phyloP scores from a whole-genome alignment of 2,113 vertebrate species.

The Hiodon alosoides region DNA sequence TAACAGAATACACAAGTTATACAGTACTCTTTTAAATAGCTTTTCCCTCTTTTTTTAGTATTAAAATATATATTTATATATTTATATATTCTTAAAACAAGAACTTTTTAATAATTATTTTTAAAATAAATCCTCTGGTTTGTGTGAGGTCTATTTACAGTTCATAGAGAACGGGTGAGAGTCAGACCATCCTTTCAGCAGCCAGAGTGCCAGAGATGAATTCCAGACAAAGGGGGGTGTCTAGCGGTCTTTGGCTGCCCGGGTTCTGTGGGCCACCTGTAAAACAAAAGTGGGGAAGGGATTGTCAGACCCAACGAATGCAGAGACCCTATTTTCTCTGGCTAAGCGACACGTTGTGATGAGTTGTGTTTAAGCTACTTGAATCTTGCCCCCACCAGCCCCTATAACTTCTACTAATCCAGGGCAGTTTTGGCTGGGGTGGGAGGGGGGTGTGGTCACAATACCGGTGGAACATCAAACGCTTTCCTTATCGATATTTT shows the following conservation, averaged over 20 bases:
- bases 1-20: constrained; percentile 71
- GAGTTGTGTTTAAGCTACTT: constrained; percentile 8
- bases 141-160: constrained; percentile 61
- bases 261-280: constrained; percentile 60
- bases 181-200: constrained; percentile 36
- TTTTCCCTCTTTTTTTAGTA: constrained; percentile 72
- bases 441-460: neutral
- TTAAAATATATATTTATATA: constrained; percentile 76
- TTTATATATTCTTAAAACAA: constrained; percentile 57
- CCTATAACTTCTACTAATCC: neutral
- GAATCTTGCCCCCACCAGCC: neutral
- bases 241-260: constrained; percentile 65
- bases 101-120: constrained; percentile 47
- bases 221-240: constrained; percentile 36
- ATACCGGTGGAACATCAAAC: too few species aligned
- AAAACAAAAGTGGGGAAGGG: constrained; percentile 29
- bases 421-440: constrained; percentile 5
- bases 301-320: neutral
- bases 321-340: constrained; percentile 8
- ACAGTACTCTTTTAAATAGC: constrained; percentile 77
- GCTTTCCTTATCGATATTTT: neutral
- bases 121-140: constrained; percentile 65
- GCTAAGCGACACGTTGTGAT: neutral
- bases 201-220: constrained; percentile 36
- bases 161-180: constrained; percentile 42